These are phyloP conservation scores for Enteromius thamalakanensis DNA, from an alignment of 2,797 vertebrate species.

Conservation along the genomic window DNA sequence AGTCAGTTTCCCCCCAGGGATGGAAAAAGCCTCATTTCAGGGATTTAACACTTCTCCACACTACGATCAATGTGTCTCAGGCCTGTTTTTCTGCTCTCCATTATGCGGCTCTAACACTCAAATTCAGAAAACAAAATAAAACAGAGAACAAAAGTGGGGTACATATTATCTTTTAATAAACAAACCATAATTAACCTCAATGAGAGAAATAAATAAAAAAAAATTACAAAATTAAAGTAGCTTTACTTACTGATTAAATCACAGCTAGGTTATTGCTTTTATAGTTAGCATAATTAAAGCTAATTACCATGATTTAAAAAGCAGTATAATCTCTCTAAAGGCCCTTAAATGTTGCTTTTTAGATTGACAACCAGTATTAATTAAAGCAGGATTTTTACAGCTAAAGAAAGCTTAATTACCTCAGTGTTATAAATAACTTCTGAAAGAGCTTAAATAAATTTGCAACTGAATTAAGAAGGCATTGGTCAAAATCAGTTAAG, in stretches of 20 bases:
- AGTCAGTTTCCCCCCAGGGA: conserved; percentile 41
- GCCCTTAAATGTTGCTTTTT: conserved; percentile 19
- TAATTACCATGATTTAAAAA: conserved; percentile 32
- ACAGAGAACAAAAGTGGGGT: background rate
- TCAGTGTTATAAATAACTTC: conserved; percentile 40
- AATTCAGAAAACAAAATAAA: background rate
- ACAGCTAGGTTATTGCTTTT: conserved; percentile 9
- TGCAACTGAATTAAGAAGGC: background rate
- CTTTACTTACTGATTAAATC: conserved; percentile 6
- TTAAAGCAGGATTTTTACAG: conserved; percentile 50
- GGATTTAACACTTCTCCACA: conserved; percentile 27
- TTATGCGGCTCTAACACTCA: background rate
- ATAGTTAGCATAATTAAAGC: conserved; percentile 32
- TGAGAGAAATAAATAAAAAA: background rate
- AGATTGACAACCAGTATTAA: conserved; percentile 37
- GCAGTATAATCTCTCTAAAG: conserved; percentile 37
- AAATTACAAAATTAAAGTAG: background rate
- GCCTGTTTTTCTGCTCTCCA: background rate
- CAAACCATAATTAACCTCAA: conserved; percentile 29
- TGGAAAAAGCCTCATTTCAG: conserved; percentile 41
- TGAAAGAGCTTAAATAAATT: conserved; percentile 20
- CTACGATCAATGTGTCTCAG: background rate
- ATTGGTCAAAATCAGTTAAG: background rate
- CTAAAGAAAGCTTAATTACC: conserved; percentile 46
- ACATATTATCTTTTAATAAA: conserved; percentile 12